Evolutionary conservation across 2,113 vertebrate species (phyloP), one percentile per base, ranked within the genome.

Genomic region (Odocoileus virginianus): DNA sequence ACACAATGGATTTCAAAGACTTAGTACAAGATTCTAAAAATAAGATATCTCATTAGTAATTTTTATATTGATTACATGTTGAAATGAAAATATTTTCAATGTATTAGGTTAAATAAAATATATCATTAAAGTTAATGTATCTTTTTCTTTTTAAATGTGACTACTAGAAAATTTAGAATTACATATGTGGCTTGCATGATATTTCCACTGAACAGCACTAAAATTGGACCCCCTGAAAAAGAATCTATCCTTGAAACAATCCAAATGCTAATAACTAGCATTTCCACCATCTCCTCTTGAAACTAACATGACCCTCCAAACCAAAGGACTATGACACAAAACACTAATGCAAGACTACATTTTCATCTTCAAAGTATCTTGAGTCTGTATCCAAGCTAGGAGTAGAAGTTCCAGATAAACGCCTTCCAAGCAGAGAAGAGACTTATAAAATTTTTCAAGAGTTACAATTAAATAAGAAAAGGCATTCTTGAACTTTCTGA

Each of bases 371-470:
- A 54, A 95, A 78, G 67, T 61, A 87, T 61, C 71, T 61, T 61
- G 40, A 60, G 23, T 55, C 64, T 58, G 2, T 89, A 60, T 36
- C 17, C 36, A 57, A 89, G 47, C 33, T 57, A 74, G 17, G 16
- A 94, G 87, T 47, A 58, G 6, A 40, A 87, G 30, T 67, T 76
- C 40, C 55, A 21, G 12, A 87, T 61, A 43, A 95, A 79, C 4
- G 12, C 36, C 28, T 94, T 76, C 71, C 30, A 93, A 96, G 71
- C 28, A 96, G 79, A 98, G 85, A 85, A 84, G 40, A 95, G n/a
- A 95, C 87, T 27, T 74, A n/a, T 21, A 87, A 81, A 85, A 93
- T 74, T 91, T 91, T 93, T 83, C 67, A 91, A 60, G 61, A 92
- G 91, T 88, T 85, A 64, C 6, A 91, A 67, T 33, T 94, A 88